Percentiles rank a stretch among this genome's conserved stretches.
phyloP scores from a whole-genome alignment of 92 coral and sea anemone genomes.

The Epizoanthus scotinus region DNA sequence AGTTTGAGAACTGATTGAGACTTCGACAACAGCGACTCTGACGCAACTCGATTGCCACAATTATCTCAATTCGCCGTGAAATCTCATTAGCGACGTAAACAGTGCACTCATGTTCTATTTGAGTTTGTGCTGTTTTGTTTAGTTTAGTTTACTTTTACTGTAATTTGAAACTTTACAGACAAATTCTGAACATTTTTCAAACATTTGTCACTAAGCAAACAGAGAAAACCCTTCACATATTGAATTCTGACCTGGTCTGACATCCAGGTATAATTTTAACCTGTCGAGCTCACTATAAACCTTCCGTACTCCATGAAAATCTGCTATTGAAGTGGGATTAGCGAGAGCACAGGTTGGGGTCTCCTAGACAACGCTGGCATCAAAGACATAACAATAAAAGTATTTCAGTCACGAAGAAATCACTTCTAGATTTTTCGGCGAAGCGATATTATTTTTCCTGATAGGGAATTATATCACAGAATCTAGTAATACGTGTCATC shows the following conservation, averaged over 20 bases:
- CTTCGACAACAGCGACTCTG: background rate
- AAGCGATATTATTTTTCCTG: too few species aligned
- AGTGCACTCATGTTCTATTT: background rate
- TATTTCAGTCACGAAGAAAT: background rate
- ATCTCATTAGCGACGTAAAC: too few species aligned
- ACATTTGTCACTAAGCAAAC: background rate
- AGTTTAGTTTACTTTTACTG: background rate
- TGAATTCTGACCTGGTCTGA: background rate
- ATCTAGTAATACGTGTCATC: too few species aligned
- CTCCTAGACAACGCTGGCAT: too few species aligned
- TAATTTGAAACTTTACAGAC: background rate
- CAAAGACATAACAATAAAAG: background rate
- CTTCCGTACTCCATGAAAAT: too few species aligned
- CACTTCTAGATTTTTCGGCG: background rate
- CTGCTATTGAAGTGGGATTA: too few species aligned
- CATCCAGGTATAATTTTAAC: background rate
- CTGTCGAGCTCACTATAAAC: too few species aligned
- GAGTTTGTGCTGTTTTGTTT: slow-evolving; percentile 2
- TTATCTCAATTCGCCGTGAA: background rate
- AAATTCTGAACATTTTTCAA: background rate
- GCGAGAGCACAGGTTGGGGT: too few species aligned
- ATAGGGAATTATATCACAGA: too few species aligned
- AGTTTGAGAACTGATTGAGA: background rate
- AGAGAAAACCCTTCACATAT: background rate
- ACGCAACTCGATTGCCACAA: background rate